Conservation (phyloP, 2,888 invertebrate species). For the Stenchaetothrips biformis region DNA sequence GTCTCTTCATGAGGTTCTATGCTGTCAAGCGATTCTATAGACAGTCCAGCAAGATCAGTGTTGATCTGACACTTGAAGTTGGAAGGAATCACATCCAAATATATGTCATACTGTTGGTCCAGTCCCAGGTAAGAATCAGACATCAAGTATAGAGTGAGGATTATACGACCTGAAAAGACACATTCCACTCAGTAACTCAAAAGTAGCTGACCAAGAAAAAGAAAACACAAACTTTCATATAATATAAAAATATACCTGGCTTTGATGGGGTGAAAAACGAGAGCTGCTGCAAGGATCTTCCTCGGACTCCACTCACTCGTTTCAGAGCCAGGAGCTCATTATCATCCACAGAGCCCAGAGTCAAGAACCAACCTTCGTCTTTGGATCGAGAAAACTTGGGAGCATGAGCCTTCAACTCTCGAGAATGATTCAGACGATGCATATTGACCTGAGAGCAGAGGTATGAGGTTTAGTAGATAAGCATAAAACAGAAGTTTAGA, state of each 20-base stretch:
- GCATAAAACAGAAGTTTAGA: background rate
- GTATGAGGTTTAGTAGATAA: background rate
- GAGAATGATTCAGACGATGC: constrained; percentile 52
- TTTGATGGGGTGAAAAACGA: constrained; percentile 59
- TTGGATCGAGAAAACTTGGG: constrained; percentile 88
- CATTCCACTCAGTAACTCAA: background rate
- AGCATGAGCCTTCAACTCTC: constrained; percentile 62
- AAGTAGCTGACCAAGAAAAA: background rate
- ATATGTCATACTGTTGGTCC: constrained; percentile 77
- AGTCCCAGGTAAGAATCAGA: constrained; percentile 91
- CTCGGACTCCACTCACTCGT: constrained; percentile 56
- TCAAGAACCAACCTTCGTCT: constrained; percentile 92
- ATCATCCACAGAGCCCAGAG: constrained; percentile 67
- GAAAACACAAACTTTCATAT: background rate
- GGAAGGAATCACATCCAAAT: constrained; percentile 44
- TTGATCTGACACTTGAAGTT: background rate
- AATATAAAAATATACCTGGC: constrained; percentile 44
- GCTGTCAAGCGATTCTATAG: background rate
- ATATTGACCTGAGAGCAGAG: constrained; percentile 40
- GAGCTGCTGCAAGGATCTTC: constrained; percentile 51
- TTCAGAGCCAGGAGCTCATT: constrained; percentile 78
- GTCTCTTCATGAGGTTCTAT: background rate
- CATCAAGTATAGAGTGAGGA: constrained; percentile 76
- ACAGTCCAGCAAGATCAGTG: constrained; percentile 1
- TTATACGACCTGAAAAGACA: constrained; percentile 60